Evolutionary conservation across 2,888 invertebrate genomes (phyloP).

Genomic region (Leptinotarsa tumamoca): DNA sequence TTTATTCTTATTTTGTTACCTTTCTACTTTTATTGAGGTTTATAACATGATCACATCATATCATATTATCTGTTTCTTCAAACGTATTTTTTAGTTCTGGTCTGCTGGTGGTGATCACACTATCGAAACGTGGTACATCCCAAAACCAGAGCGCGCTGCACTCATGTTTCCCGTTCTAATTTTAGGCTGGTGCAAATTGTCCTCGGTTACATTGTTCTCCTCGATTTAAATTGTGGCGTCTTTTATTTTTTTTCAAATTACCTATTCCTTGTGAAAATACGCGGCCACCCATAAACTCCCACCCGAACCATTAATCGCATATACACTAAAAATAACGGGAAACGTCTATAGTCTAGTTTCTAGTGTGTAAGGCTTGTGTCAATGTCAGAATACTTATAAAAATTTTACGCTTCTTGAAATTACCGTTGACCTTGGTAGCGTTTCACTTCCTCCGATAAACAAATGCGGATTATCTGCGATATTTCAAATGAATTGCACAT

Average conservation of each 20-base stretch:
- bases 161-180: background rate
- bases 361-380: conserved; percentile 23
- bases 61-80: no score
- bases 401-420: conserved; percentile 20
- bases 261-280: background rate
- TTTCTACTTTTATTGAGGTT: no score
- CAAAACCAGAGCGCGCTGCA: background rate
- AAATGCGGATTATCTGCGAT: conserved; percentile 8
- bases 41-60: no score
- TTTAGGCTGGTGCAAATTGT: background rate
- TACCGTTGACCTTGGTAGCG: conserved; percentile 16
- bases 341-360: conserved; percentile 2
- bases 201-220: background rate
- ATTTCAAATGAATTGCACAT: background rate
- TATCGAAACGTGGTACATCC: background rate
- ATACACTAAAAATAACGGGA: conserved; percentile 19
- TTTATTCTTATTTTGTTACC: no score
- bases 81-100: no score
- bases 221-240: conserved; percentile 15
- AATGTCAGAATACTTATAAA: conserved; percentile 26
- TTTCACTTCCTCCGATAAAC: conserved; percentile 8
- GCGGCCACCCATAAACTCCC: conserved; percentile 5
- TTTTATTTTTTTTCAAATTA: background rate
- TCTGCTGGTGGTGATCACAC: no score
- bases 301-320: conserved; percentile 5